A percentile compares a stretch with the other conserved stretches of the same genome.
These are phyloP conservation scores for Fissipunctia ypsillon DNA, from an alignment of 2,888 invertebrate species.

Conservation along the genomic window DNA sequence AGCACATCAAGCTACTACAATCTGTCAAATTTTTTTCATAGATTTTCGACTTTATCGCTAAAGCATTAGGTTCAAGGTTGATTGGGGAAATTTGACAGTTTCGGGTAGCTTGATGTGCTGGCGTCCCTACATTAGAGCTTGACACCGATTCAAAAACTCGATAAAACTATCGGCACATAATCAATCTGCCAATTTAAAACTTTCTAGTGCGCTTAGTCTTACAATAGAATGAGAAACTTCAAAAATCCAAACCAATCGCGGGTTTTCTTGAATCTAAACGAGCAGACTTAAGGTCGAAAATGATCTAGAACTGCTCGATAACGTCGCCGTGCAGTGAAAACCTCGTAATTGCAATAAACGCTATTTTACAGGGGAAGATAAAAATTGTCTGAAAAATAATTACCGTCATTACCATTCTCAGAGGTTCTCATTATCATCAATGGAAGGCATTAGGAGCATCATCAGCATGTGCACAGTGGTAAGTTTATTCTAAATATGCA, in stretches of 20 bases:
- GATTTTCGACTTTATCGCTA: too few relatives aligned
- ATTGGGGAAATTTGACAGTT: too few relatives aligned
- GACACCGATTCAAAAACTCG: too few relatives aligned
- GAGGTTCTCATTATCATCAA: background rate
- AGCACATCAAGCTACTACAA: too few relatives aligned
- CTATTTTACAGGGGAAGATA: background rate
- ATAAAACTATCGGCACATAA: background rate
- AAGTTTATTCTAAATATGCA: background rate
- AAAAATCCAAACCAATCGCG: constrained; percentile 18
- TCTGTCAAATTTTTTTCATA: too few relatives aligned
- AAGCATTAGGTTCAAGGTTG: too few relatives aligned
- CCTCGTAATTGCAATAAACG: background rate
- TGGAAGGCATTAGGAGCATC: background rate
- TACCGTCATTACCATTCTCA: too few relatives aligned
- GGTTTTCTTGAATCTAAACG: background rate
- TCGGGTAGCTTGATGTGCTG: too few relatives aligned
- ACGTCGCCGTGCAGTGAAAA: background rate
- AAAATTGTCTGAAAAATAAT: background rate
- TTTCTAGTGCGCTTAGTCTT: background rate
- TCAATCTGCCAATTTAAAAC: background rate
- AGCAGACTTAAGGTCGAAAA: background rate
- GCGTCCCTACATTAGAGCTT: too few relatives aligned
- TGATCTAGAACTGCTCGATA: background rate
- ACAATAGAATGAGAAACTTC: constrained; percentile 18
- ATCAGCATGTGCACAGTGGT: background rate